Evolutionary conservation across 2,113 vertebrate genomes (phyloP).

Genomic region (Varanus komodoensis): DNA sequence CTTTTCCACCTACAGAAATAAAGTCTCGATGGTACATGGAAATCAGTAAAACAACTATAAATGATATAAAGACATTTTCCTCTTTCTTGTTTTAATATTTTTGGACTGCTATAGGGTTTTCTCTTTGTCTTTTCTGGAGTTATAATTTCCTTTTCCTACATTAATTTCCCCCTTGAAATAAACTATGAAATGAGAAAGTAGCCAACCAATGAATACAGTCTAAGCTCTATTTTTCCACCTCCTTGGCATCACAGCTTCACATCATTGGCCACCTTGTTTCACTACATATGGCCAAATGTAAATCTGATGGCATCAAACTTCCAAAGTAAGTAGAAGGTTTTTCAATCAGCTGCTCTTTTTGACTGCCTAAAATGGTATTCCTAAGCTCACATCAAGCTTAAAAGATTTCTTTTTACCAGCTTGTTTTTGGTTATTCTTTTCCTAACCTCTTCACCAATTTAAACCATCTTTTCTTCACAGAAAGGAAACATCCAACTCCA

Average conservation of each 20-base stretch:
- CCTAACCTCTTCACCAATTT: not conserved
- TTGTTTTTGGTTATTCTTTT: not conserved
- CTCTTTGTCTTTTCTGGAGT: no score
- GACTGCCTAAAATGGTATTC: not conserved
- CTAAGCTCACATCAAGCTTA: not conserved
- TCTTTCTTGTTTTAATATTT: no score
- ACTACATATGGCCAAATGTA: not conserved
- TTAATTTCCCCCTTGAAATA: not conserved
- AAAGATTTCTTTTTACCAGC: not conserved
- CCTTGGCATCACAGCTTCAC: not conserved
- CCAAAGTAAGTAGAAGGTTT: not conserved
- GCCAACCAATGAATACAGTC: not conserved
- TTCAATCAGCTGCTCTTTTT: not conserved
- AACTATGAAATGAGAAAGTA: not conserved
- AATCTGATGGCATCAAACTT: not conserved
- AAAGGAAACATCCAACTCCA: not conserved
- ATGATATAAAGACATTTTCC: not conserved
- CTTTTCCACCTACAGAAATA: not conserved
- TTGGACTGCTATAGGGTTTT: not conserved
- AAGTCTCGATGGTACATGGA: not conserved
- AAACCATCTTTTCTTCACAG: not conserved
- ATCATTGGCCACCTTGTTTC: not conserved
- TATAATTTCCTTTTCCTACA: not conserved
- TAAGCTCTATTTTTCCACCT: constrained; percentile 2
- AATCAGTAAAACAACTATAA: not conserved